phyloP scores from a whole-genome alignment of 2,888 invertebrate species.

The Subacronicta megacephala region DNA sequence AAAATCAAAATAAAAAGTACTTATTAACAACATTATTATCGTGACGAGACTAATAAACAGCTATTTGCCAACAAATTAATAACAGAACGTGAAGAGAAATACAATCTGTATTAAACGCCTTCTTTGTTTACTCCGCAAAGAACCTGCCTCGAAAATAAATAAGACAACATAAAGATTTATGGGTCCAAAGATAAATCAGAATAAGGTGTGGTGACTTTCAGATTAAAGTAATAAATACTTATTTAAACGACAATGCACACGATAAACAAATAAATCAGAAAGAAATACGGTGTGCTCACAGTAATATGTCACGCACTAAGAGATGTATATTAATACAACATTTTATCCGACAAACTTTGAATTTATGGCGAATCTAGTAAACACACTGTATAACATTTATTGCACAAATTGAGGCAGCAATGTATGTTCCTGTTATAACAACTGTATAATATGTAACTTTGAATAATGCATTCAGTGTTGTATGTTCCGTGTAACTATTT shows the following conservation, averaged over 20 bases:
- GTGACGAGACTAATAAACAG: neutral
- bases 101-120: slow-evolving; percentile 9
- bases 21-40: neutral
- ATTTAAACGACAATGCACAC: slow-evolving; percentile 46
- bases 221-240: slow-evolving; percentile 56
- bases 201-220: slow-evolving; percentile 52
- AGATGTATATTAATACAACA: slow-evolving; percentile 40
- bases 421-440: neutral
- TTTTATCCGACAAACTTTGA: slow-evolving; percentile 24
- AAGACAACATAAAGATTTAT: slow-evolving; percentile 44
- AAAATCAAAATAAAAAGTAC: no score
- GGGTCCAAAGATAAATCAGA: slow-evolving; percentile 40
- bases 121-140: slow-evolving; percentile 19
- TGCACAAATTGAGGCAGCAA: slow-evolving; percentile 8
- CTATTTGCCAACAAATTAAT: neutral
- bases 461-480: slow-evolving; percentile 1
- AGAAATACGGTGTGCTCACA: slow-evolving; percentile 36
- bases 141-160: slow-evolving; percentile 29
- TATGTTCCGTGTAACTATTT: neutral
- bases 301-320: slow-evolving; percentile 45
- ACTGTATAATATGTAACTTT: neutral
- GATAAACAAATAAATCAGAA: slow-evolving; percentile 58
- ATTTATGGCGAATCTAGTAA: slow-evolving; percentile 28
- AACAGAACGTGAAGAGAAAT: slow-evolving; percentile 9
- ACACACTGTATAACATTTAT: slow-evolving; percentile 6